Evolutionary conservation across 2,888 invertebrate species (phyloP).

Genomic region (Gortyna flavago): DNA sequence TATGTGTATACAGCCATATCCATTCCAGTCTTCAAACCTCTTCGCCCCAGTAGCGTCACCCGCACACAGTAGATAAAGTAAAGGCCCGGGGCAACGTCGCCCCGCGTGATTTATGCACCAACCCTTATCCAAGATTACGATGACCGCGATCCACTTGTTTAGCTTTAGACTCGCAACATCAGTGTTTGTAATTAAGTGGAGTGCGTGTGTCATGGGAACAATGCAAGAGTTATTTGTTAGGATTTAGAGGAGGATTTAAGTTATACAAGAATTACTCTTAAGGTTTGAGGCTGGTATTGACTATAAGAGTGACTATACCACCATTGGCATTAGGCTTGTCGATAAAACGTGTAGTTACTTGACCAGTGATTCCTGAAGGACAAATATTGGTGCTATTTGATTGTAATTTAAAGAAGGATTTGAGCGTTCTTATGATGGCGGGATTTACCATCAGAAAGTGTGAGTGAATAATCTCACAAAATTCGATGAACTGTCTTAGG

Average conservation of each 20-base stretch:
- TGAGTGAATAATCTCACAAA: background rate
- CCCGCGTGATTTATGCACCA: constrained; percentile 87
- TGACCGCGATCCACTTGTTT: constrained; percentile 89
- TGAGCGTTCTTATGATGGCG: background rate
- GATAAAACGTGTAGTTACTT: no score
- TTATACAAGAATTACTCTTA: constrained; percentile 11
- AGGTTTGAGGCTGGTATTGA: background rate
- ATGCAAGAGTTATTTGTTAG: constrained; percentile 58
- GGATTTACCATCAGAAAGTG: background rate
- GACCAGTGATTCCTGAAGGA: no score
- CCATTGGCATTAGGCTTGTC: background rate
- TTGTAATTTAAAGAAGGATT: background rate
- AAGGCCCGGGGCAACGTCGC: constrained; percentile 86
- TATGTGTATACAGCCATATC: background rate
- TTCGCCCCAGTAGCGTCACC: constrained; percentile 80
- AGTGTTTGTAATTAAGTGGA: constrained; percentile 72
- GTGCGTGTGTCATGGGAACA: constrained; percentile 65
- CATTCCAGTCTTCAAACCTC: constrained; percentile 68
- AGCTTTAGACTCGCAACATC: constrained; percentile 79
- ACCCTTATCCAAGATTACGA: constrained; percentile 90
- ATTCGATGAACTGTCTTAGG: no score
- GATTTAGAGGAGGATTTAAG: constrained; percentile 46
- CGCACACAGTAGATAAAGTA: constrained; percentile 89
- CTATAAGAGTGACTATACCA: background rate
- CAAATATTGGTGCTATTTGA: background rate